These are phyloP conservation scores for Sphecodes monilicornis DNA, from an alignment of 2,888 invertebrate genomes.

Conservation along the genomic window DNA sequence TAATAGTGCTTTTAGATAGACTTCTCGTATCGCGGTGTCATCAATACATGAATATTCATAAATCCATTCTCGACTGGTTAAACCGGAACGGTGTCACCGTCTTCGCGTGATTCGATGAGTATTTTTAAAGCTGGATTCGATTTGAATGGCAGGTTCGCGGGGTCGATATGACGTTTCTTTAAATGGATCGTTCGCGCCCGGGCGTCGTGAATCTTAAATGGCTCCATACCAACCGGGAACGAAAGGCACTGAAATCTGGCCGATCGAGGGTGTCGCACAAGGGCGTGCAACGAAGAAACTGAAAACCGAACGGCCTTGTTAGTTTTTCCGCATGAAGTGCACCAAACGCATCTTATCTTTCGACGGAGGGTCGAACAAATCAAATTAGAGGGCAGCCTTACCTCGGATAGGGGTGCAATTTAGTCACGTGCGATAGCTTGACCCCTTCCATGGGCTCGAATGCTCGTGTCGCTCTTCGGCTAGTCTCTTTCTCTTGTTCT, in stretches of 20 bases:
- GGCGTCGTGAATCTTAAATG: conserved; percentile 23
- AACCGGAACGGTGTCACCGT: background rate
- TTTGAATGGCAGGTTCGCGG: conserved; percentile 13
- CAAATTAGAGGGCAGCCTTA: conserved; percentile 67
- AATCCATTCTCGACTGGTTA: background rate
- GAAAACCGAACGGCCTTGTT: conserved; percentile 51
- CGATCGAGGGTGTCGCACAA: background rate
- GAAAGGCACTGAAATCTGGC: background rate
- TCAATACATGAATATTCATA: background rate
- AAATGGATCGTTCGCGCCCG: conserved; percentile 13
- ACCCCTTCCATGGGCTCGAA: conserved; percentile 39
- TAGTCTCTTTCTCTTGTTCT: background rate
- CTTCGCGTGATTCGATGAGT: background rate
- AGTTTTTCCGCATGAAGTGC: conserved; percentile 66
- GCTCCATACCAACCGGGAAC: background rate
- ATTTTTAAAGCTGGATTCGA: conserved; percentile 19
- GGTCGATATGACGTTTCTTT: conserved; percentile 10
- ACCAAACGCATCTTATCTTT: conserved; percentile 69
- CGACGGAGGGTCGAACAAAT: conserved; percentile 67
- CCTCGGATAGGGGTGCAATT: conserved; percentile 59
- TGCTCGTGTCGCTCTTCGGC: conserved; percentile 36
- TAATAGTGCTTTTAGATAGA: background rate
- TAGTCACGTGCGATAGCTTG: conserved; percentile 56
- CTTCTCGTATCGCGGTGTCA: background rate
- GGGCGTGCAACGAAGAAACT: conserved; percentile 25